phyloP scores from a whole-genome alignment of 1,140 invertebrate species.

The Eciton burchellii region DNA sequence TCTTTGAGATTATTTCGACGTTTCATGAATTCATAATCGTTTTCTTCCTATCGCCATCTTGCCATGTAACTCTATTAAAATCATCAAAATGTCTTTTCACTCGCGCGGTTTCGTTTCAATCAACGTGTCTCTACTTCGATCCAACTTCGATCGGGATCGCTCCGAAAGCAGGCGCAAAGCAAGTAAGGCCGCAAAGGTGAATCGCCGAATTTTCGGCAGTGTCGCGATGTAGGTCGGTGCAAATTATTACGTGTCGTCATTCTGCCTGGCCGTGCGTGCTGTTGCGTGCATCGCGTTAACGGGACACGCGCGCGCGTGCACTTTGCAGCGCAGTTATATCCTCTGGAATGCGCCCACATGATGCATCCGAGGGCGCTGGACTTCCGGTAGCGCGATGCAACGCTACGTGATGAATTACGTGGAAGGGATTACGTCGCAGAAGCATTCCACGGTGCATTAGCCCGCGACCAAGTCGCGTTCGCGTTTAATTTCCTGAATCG shows the following conservation, averaged over 20 bases:
- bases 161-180: neutral
- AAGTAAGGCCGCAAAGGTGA: neutral
- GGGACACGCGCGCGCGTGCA: constrained; percentile 48
- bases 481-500: constrained; percentile 44
- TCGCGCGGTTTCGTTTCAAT: neutral
- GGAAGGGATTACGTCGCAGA: constrained; percentile 31
- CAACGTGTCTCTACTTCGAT: neutral
- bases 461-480: constrained; percentile 4
- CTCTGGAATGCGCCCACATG: constrained; percentile 60
- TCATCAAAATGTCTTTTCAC: no score
- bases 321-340: constrained; percentile 60
- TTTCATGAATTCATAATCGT: no score
- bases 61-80: neutral
- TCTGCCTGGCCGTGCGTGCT: constrained; percentile 44
- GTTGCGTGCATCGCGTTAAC: constrained; percentile 63
- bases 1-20: no score
- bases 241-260: constrained; percentile 70
- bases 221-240: constrained; percentile 51
- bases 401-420: constrained; percentile 54
- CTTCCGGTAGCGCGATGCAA: constrained; percentile 44
- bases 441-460: constrained; percentile 41
- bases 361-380: constrained; percentile 44
- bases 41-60: no score
- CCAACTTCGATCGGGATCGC: neutral
- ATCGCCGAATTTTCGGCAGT: constrained; percentile 47